Base-by-base conservation (phyloP, 2,797 vertebrate genomes). In the Falco concolor region DNA sequence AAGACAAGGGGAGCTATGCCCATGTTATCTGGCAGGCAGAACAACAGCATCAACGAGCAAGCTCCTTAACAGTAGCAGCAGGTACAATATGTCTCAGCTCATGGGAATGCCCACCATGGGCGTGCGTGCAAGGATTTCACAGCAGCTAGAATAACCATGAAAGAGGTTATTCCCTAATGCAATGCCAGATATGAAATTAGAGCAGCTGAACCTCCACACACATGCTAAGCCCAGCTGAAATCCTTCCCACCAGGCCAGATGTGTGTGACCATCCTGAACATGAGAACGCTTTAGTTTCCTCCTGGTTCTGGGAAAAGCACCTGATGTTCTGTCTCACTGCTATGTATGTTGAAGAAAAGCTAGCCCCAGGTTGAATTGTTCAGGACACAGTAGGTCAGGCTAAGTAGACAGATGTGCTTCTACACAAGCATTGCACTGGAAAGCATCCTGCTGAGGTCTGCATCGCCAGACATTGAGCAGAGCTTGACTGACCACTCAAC, bases 1-100 rank as follows among this genome's bases (percentile, higher is more conserved):
- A 50, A 85, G 21, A 16, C 23, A 79, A 34, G 17, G 20, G 3
- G 19, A 28, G 40, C 9, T 28, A 50, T 16, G 16, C 19, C 25
- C 8, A 12, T 10, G 9, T 68, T 68, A n/a, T 59, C n/a, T 47
- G 22, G 59, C 40, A 74, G 17, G 44, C 1, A 11, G 38, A 42
- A 73, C 11, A 20, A 56, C 2, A 59, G 7, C 4, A 50, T 30
- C 5, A 4, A 1, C 19, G 12, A 56, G 28, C 42, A 74, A 67
- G 36, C 40, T 17, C 10, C 2, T 1, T 10, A 68, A 28, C 8
- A 76, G 52, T 32, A 92, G 65, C 52, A 85, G 44, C 38, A 85
- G 9, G 8, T 13, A 47, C 16, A 8, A 12, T 0, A 0, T 10
- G 13, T 32, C 40, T 73, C 10, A 54, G 30, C 10, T 50, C 19